These are phyloP conservation scores for Stichopus horrens DNA, from an alignment of 53 echinoderm and acorn worm species.

Conservation along the genomic window DNA sequence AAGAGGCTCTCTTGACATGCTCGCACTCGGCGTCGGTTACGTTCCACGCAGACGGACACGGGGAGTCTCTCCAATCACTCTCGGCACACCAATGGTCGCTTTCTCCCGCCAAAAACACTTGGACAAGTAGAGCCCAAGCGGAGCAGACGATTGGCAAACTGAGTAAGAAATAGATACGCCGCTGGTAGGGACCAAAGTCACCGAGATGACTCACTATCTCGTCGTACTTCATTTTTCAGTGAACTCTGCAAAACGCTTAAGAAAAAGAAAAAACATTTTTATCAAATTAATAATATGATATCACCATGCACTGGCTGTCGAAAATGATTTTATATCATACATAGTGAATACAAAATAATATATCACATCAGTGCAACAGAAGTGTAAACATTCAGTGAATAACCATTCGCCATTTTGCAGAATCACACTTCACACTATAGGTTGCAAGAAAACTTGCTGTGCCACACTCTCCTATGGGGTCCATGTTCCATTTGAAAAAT, in stretches of 20 bases:
- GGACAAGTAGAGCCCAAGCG: constrained; percentile 26
- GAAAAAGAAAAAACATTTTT: background rate
- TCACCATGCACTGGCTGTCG: too few relatives aligned
- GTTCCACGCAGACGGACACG: constrained; percentile 1
- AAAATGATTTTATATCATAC: too few relatives aligned
- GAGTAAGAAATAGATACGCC: constrained; percentile 18
- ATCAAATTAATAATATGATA: too few relatives aligned
- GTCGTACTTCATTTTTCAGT: constrained; percentile 28
- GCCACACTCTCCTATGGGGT: too few relatives aligned
- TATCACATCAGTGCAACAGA: too few relatives aligned
- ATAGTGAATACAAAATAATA: too few relatives aligned
- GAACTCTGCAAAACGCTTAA: background rate
- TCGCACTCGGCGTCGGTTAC: background rate
- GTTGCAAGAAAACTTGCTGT: too few relatives aligned
- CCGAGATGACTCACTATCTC: constrained; percentile 34
- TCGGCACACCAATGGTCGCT: constrained; percentile 43
- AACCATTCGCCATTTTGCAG: too few relatives aligned
- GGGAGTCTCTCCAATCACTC: background rate
- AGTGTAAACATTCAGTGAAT: too few relatives aligned
- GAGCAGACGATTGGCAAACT: constrained; percentile 25
- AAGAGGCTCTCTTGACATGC: background rate
- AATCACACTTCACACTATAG: too few relatives aligned
- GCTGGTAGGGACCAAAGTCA: constrained; percentile 38
- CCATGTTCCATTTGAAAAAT: too few relatives aligned
- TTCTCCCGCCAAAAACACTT: constrained; percentile 35